Evolutionary conservation across 2,113 vertebrate genomes (phyloP).

Genomic region (Apistogramma diplotaenia): DNA sequence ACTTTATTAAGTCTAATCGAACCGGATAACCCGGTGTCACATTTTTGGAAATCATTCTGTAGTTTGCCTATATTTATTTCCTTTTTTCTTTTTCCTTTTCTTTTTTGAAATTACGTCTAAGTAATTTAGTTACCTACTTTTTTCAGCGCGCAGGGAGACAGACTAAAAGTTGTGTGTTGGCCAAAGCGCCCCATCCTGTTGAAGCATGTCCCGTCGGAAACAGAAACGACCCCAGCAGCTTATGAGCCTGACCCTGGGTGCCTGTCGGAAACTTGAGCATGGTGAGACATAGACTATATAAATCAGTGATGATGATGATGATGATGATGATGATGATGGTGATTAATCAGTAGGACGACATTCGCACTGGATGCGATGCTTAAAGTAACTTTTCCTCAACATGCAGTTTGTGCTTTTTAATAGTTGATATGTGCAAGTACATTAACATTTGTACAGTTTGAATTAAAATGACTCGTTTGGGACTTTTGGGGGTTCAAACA

Average conservation of each 20-base stretch:
- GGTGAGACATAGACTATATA: conserved; percentile 64
- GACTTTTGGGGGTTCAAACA: neutral
- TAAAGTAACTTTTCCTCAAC: neutral
- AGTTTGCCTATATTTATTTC: neutral
- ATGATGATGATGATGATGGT: neutral
- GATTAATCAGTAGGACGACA: neutral
- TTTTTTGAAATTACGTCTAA: neutral
- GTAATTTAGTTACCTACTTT: conserved; percentile 58
- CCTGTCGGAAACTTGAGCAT: conserved; percentile 67
- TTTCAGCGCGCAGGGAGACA: conserved; percentile 60
- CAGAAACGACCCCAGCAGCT: conserved; percentile 77
- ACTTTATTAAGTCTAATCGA: conserved; percentile 8
- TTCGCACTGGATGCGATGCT: neutral
- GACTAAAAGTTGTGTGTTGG: conserved; percentile 57
- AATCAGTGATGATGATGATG: conserved; percentile 3
- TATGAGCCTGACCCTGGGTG: conserved; percentile 65
- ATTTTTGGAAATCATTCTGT: conserved; percentile 18
- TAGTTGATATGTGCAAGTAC: neutral
- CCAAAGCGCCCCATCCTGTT: conserved; percentile 58
- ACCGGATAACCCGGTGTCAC: conserved; percentile 9
- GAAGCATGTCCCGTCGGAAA: conserved; percentile 77
- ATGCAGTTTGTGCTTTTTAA: neutral
- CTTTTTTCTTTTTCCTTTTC: neutral
- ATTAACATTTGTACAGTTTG: neutral
- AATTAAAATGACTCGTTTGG: neutral